Conservation (phyloP, 2,888 invertebrate genomes). For the Temnothorax unifasciatus region DNA sequence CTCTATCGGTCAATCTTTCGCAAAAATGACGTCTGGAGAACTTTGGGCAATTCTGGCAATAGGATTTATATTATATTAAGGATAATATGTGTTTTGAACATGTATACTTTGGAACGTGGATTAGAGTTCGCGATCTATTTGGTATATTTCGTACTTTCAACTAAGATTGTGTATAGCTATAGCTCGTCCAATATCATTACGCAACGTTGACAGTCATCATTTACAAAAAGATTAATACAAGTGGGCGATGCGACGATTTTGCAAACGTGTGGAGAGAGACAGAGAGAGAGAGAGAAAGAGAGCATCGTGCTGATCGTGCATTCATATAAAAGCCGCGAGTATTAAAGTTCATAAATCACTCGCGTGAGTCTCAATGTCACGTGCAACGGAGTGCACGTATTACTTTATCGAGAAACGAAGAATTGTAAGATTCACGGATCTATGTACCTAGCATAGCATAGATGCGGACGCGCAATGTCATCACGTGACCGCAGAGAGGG, state of each 20-base stretch:
- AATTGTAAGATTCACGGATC: neutral
- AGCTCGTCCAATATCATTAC: neutral
- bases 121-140: neutral
- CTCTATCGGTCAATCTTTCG: slow-evolving; percentile 45
- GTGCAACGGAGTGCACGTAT: slow-evolving; percentile 5
- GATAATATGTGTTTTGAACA: neutral
- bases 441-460: neutral
- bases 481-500: slow-evolving; percentile 61
- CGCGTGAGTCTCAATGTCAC: slow-evolving; percentile 10
- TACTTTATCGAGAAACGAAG: slow-evolving; percentile 29
- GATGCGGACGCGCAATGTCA: slow-evolving; percentile 44
- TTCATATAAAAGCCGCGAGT: slow-evolving; percentile 11
- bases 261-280: neutral
- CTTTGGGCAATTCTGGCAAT: neutral
- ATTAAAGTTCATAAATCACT: slow-evolving; percentile 46
- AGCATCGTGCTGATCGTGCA: neutral
- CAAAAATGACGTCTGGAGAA: slow-evolving; percentile 37
- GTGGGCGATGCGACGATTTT: neutral
- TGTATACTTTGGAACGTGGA: neutral
- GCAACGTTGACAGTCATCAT: neutral
- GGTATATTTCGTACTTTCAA: neutral
- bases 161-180: no score
- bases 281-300: neutral
- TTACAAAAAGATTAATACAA: slow-evolving; percentile 28
- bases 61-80: neutral